Base-by-base conservation (phyloP, 1,140 invertebrate genomes). In the Drosophila pandora region DNA sequence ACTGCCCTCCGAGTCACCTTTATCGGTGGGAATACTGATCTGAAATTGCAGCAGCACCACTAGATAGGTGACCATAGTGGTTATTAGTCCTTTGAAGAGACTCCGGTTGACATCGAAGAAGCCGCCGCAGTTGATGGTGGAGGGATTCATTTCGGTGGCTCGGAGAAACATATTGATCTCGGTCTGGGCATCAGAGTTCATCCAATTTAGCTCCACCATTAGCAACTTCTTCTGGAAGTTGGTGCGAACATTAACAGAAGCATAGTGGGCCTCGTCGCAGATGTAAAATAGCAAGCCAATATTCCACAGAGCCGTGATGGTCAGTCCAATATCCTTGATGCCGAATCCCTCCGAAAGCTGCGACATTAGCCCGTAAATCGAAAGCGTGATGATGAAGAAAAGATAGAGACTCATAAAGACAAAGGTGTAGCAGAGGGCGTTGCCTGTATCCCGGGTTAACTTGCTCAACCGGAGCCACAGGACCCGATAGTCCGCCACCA, bases 21-120 rank as follows among this genome's bases (percentile, higher is more conserved):
- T 81, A 32, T 91, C 85, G 0, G 79, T 94, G 6, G 94, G 94
- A 69, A 95, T 94, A 74, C 94, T 95, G 41, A 95, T 95, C 92
- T 95, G 94, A 90, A 95, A 95, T 83, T 95, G 94, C 28, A 95
- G 90, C 41, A 95, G 75, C 2, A 95, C 94, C 5, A 95, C 94
- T 41, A 95, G 82, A 88, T 95, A 95, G 0, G 94, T 95, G 10
- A 95, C 94, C 94, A 95, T 95, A 30, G 94, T 95, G 7, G 94
- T 94, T 45, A 95, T 79, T 30, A 95, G 90, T 92, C 95, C 95
- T 92, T 95, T 95, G 76, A 95, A 95, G 21, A 95, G 92, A 72
- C 93, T 94, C 22, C 94, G 83, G 78, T 95, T 95, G 6, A 95
- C 94, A 77, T 95, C 94, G 50, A 95, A 95, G 88, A 95, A 95